Evolutionary conservation across 2,797 vertebrate species (phyloP), one percentile per base, ranked within the genome.

Genomic region (Lindbergichthys nudifrons): DNA sequence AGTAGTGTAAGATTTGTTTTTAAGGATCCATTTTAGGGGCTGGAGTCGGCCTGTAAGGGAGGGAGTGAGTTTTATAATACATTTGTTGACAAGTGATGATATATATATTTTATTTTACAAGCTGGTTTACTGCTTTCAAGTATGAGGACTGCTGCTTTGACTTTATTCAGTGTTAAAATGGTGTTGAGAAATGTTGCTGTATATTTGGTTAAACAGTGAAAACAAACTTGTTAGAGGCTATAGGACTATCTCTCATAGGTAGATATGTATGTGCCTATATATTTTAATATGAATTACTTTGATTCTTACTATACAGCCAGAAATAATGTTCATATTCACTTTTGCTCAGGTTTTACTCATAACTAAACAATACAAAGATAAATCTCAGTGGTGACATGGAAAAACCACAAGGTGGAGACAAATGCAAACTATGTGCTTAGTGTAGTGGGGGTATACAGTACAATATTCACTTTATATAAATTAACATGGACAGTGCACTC

Each of bases 381-480:
- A 9, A 39, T 48, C 47, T 47, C n/a, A 42, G 19, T 10, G 32
- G 30, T 73, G 15, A 58, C 0, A 2, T 39, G 9, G 6, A 32
- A 18, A 59, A 63, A 51, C 50, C 77, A 85, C 71, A 76, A 71
- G 81, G 63, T 77, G 83, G 82, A 75, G 78, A 71, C 73, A 86
- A 77, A 80, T 19, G 4, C 51, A 43, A 1, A 32, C 18, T 46
- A 26, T 13, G 21, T 67, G 14, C 41, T 6, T 3, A 21, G 16
- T 45, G 23, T 15, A 52, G 50, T 26, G 16, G 16, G 2, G 51
- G 32, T 39, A 18, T 9, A 36, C 45, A 47, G 16, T 46, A 46
- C 8, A 15, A 45, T 45, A 26, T 26, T 26, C 26, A 26, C 26
- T 26, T 26, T 26, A 36, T 36, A 50, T 19, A 70, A 14, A n/a